Evolutionary conservation across 2,888 invertebrate genomes (phyloP).

Genomic region (Strigamia crassipes): DNA sequence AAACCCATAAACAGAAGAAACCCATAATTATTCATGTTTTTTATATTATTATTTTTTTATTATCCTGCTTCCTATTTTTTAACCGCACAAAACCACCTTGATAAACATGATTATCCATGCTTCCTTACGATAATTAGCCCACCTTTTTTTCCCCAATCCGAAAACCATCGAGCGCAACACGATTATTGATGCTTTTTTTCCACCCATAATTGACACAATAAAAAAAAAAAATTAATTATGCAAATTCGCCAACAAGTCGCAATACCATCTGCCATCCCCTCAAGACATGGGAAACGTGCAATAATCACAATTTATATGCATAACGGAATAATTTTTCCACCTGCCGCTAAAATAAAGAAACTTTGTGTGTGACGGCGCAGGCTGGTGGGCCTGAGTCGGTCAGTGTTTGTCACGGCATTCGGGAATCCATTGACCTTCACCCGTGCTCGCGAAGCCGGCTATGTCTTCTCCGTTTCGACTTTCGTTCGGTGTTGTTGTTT

Average conservation of each 20-base stretch:
- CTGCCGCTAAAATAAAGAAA: slow-evolving; percentile 8
- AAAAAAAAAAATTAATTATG: slow-evolving; percentile 21
- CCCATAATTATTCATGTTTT: too few species aligned
- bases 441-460: not conserved
- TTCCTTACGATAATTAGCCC: too few species aligned
- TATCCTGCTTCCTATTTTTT: too few species aligned
- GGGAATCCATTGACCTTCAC: not conserved
- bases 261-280: slow-evolving; percentile 4
- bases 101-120: too few species aligned
- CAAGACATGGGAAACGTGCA: not conserved
- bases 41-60: too few species aligned
- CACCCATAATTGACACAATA: not conserved
- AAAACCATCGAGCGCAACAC: too few species aligned
- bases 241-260: not conserved
- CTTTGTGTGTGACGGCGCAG: not conserved
- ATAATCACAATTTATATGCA: slow-evolving; percentile 29
- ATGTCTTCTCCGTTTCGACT: too few species aligned
- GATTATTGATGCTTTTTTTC: too few species aligned
- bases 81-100: too few species aligned
- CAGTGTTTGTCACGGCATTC: not conserved
- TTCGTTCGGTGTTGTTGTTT: too few species aligned
- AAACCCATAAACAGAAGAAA: too few species aligned
- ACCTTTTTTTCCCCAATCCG: too few species aligned
- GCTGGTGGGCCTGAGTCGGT: not conserved
- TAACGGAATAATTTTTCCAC: slow-evolving; percentile 11